Conservation (phyloP, 2,113 vertebrate genomes). For the Rhinoderma darwinii region DNA sequence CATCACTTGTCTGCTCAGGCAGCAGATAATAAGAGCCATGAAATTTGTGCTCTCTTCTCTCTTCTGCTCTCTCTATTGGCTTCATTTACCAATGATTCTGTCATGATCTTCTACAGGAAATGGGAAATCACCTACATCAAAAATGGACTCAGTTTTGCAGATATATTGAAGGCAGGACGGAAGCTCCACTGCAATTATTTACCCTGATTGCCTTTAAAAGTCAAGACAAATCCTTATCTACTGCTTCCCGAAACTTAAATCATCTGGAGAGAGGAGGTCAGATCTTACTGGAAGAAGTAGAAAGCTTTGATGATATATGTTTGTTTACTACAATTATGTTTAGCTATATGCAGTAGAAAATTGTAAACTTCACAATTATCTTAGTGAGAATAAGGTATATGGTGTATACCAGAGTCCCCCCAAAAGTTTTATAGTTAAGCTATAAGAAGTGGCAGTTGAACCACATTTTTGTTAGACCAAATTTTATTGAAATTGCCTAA, state of each 20-base stretch:
- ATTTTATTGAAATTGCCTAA: too few species aligned
- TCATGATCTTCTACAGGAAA: conserved; percentile 78
- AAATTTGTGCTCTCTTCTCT: conserved; percentile 69
- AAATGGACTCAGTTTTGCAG: conserved; percentile 83
- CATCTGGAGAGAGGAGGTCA: conserved; percentile 76
- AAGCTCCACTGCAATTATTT: conserved; percentile 76
- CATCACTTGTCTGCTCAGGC: conserved; percentile 74
- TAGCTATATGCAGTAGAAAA: not conserved
- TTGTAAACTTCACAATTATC: not conserved
- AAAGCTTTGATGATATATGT: conserved; percentile 36
- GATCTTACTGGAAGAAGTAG: conserved; percentile 59
- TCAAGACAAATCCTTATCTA: conserved; percentile 81
- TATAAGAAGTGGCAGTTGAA: too few species aligned
- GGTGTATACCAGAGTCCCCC: not conserved
- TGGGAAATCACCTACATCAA: conserved; percentile 77
- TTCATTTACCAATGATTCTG: conserved; percentile 79
- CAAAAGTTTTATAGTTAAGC: not conserved
- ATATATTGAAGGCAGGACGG: conserved; percentile 79
- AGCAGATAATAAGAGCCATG: conserved; percentile 71
- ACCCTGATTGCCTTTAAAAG: conserved; percentile 84
- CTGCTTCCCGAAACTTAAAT: conserved; percentile 80
- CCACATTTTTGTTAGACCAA: too few species aligned
- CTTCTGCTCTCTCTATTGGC: conserved; percentile 67
- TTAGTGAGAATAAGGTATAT: not conserved
- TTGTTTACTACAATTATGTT: conserved; percentile 35